phyloP scores from a whole-genome alignment of 2,797 vertebrate genomes.

The Sebastes hubbsi region DNA sequence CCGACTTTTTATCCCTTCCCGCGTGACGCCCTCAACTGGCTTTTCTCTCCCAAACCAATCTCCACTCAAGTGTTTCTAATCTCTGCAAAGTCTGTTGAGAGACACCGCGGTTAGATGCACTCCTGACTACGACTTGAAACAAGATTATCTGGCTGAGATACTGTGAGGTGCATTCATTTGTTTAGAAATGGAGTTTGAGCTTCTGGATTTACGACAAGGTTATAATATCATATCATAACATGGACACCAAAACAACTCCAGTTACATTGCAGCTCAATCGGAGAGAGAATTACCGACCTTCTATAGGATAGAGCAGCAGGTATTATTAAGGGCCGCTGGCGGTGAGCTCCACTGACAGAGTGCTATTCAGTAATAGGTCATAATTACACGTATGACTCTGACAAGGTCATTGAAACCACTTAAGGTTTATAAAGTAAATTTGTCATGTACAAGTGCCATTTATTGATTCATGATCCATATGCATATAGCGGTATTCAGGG shows the following conservation, averaged over 20 bases:
- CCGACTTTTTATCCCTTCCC: conserved; percentile 3
- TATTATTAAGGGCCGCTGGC: not conserved
- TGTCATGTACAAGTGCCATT: not conserved
- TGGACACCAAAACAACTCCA: not conserved
- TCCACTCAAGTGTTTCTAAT: conserved; percentile 69
- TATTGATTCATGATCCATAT: not conserved
- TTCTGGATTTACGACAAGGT: conserved; percentile 27
- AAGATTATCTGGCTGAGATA: conserved; percentile 54
- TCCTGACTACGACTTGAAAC: conserved; percentile 51
- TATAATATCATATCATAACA: not conserved
- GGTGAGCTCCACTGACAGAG: not conserved
- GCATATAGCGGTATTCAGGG: not conserved
- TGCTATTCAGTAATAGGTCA: not conserved
- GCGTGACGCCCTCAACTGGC: conserved; percentile 13
- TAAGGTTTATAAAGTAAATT: not conserved
- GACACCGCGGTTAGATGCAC: conserved; percentile 46
- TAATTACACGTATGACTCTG: not conserved
- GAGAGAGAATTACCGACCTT: not conserved
- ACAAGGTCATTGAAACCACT: not conserved
- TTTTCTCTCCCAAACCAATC: conserved; percentile 49
- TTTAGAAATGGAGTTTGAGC: conserved; percentile 25
- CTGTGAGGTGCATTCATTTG: conserved; percentile 35
- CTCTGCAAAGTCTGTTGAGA: conserved; percentile 61
- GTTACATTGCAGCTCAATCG: not conserved
- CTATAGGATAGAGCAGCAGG: conserved; percentile 1